Base-by-base conservation (phyloP, 2,888 invertebrate species). In the Danaus chrysippus region DNA sequence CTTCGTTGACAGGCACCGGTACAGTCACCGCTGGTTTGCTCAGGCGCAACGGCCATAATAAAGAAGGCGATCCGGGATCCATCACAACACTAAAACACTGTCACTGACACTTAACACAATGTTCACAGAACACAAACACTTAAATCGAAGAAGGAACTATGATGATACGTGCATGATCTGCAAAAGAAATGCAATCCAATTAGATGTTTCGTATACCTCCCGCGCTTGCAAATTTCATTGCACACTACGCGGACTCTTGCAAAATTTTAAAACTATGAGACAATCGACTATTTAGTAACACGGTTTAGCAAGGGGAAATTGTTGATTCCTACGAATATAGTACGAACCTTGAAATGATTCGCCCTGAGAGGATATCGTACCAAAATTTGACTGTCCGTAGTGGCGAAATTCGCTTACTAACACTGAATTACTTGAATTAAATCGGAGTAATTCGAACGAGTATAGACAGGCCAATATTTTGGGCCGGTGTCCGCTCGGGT, bases 401-500 rank as follows among this genome's bases (percentile, higher is more conserved):
- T 84, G 78, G 79, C 84, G 83, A 82, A 78, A 75, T 75, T 83
- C 79, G 84, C 77, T 83, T 76, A 77, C 77, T 71, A 77, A 78
- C 79, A 77, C 70, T 72, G 86, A 87, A 89, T 90, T 87, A 90
- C 87, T 77, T 79, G 85, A 89, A 83, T 71, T 74, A 69, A 79
- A 77, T 83, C 80, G 86, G 74, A 77, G 87, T 90, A 91, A 90
- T 86, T 89, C 86, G 79, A 82, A 79, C 86, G 86, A 83, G 81
- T 76, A 79, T 84, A 84, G 88, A 91, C 91, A 86, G 89, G 85
- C 90, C 91, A 91, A 91, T 89, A 90, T 91, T 91, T 91, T 91
- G 91, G 91, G 91, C 90, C 91, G 91, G 91, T 91, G 91, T 91
- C 91, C 91, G 91, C 91, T 91, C 91, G 89, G 91, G 87, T 81